Conservation (phyloP, 1,140 invertebrate species). For the Zaprionus lachaisei region DNA sequence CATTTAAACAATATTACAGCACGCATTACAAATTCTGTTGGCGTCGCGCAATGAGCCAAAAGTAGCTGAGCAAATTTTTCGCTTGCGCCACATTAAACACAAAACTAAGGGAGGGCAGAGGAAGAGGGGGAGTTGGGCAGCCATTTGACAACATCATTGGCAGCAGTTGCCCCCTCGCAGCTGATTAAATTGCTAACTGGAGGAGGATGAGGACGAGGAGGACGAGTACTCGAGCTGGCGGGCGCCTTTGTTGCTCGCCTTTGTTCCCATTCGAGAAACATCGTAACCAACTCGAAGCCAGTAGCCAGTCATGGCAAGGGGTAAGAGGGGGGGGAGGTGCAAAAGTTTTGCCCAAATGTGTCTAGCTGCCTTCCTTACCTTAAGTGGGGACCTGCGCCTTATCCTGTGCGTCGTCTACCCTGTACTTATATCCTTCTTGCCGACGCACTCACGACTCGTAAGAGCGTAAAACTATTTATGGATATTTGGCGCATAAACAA, state of each 20-base stretch:
- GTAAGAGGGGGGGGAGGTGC: neutral
- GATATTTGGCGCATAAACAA: constrained; percentile 80
- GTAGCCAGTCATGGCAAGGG: neutral
- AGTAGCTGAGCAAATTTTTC: constrained; percentile 60
- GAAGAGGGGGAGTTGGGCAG: constrained; percentile 27
- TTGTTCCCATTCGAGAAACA: constrained; percentile 51
- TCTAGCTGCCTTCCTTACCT: constrained; percentile 68
- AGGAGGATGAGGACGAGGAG: constrained; percentile 12
- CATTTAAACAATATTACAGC: constrained; percentile 71
- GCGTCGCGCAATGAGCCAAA: constrained; percentile 64
- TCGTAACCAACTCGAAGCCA: neutral
- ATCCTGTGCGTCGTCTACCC: constrained; percentile 2
- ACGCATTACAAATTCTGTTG: constrained; percentile 62
- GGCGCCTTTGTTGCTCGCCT: constrained; percentile 60
- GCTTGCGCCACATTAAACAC: constrained; percentile 76
- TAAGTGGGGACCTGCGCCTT: constrained; percentile 58
- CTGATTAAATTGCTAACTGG: constrained; percentile 76
- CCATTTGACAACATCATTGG: constrained; percentile 78
- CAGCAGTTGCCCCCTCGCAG: constrained; percentile 39
- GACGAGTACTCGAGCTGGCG: constrained; percentile 17
- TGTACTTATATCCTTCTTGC: constrained; percentile 28
- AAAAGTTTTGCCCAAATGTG: constrained; percentile 68
- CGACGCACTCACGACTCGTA: constrained; percentile 45
- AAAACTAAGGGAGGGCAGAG: constrained; percentile 11
- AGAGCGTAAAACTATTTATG: constrained; percentile 79